These are phyloP conservation scores for Lacanobia wlatinum DNA, from an alignment of 2,888 invertebrate genomes.

Conservation along the genomic window DNA sequence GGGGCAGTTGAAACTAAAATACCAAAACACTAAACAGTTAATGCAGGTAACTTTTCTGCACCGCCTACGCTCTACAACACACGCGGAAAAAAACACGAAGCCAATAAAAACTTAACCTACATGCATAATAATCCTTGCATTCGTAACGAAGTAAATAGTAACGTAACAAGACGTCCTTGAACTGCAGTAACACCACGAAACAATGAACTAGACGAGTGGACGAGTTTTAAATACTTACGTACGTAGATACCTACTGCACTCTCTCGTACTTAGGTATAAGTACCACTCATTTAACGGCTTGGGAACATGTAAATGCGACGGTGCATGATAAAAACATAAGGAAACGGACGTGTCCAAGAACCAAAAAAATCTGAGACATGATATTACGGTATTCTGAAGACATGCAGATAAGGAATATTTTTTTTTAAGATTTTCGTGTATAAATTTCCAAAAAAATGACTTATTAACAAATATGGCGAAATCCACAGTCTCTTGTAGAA, in stretches of 20 bases:
- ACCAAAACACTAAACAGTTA: constrained; percentile 13
- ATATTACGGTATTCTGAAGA: no score
- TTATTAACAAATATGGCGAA: not conserved
- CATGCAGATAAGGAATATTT: no score
- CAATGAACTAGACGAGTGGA: constrained; percentile 58
- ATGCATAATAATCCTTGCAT: constrained; percentile 67
- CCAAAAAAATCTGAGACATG: not conserved
- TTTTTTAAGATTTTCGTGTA: no score
- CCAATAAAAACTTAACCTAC: constrained; percentile 58
- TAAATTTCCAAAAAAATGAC: not conserved
- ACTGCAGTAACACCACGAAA: constrained; percentile 76
- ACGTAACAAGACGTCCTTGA: constrained; percentile 82
- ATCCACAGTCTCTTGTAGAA: not conserved
- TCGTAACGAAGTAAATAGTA: constrained; percentile 69
- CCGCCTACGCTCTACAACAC: constrained; percentile 46
- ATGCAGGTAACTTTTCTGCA: constrained; percentile 13
- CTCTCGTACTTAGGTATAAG: not conserved
- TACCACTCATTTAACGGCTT: constrained; percentile 2
- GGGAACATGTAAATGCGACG: not conserved
- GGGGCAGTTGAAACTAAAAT: not conserved
- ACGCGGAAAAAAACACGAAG: constrained; percentile 46
- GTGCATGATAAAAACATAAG: not conserved
- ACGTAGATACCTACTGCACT: not conserved
- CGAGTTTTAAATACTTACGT: constrained; percentile 39
- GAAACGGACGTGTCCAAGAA: not conserved